Evolutionary conservation across 2,113 vertebrate genomes (phyloP), one percentile per base, ranked within the genome.

Genomic region (Ptilonorhynchus violaceus): DNA sequence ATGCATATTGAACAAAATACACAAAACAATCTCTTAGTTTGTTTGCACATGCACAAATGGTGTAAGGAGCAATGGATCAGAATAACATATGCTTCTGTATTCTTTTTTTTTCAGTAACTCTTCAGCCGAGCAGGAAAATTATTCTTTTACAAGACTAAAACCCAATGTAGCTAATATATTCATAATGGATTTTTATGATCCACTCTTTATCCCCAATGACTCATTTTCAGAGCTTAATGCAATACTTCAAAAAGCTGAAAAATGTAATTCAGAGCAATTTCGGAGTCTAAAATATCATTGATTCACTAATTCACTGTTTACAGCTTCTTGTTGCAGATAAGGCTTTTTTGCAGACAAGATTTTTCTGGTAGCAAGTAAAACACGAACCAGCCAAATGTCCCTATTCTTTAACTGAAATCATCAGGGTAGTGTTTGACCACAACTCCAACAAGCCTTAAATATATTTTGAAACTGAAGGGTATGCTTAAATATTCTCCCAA

Each of bases 221-320:
- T 96, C 78, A 78, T 96, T 92, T 89, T 79, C 59, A 95, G 79
- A 83, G 9, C 44, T 81, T 88, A 96, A 89, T 95, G 82, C 37
- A 94, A 49, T 94, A 84, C 76, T 79, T 39, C 27, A 15, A 39
- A 92, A 86, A 95, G 68, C 31, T 89, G 70, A 95, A 96, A 96
- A 91, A 85, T 33, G 31, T 79, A 88, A 93, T 84, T 96, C 67
- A 80, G 46, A 93, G 72, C 10, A 82, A 35, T 31, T 91, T 93
- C 82, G 85, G 80, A 52, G 31, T 46, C 75, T 96, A 82, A 97
- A 94, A 75, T 93, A 35, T 41, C 63, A 92, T 27, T 87, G 80
- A 85, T 94, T 91, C 70, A 63, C 46, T 86, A 89, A 84, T 83
- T 95, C 93, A 60, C 46, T 78, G 23, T 68, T 93, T 66, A 88